Evolutionary conservation across 2,113 vertebrate genomes (phyloP), one percentile per base, ranked within the genome.

Genomic region (Tachysurus fulvidraco): DNA sequence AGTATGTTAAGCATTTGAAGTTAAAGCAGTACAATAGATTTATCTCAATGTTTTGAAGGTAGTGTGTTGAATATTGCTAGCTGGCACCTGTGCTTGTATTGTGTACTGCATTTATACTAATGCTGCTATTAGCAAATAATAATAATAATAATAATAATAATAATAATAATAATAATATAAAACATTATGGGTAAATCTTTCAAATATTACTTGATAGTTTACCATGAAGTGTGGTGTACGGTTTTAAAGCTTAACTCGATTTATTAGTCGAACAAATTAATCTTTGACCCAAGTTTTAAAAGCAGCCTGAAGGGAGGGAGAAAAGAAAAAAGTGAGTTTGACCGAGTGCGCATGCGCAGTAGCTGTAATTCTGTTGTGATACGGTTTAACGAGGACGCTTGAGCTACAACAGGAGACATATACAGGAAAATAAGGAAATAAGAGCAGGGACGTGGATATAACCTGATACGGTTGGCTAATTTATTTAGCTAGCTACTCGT

Each of bases 291-390:
- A 25, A 78, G n/a, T 54, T 55, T 44, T 79, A 55, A 77, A 54
- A 30, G 25, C 52, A 36, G n/a, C 17, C 36, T 41, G 50, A 36
- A 21, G 6, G 41, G n/a, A n/a, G n/a, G 28, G 4, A 2, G 36
- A 36, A 36, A 36, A 2, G 36, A 36, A 10, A 62, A 25, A 28
- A 28, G n/a, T 41, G 9, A 30, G 9, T 4, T 21, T 14, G 28
- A 2, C 10, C 5, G 8, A 64, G 36, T 76, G 81, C 71, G 86
- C 86, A 87, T 87, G 86, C 41, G 86, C 80, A 54, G 85, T 25
- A 12, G 65, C 74, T 59, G 54, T 78, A 36, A 36, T 64, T 78
- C 46, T 62, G 71, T 77, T 78, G 84, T 25, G 54, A 16, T 44
- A 21, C 28, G 19, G 36, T 54, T 55, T 54, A 65, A 14, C 74